These are phyloP conservation scores for Athene cunicularia DNA, from an alignment of 2,113 vertebrate genomes.

Conservation along the genomic window DNA sequence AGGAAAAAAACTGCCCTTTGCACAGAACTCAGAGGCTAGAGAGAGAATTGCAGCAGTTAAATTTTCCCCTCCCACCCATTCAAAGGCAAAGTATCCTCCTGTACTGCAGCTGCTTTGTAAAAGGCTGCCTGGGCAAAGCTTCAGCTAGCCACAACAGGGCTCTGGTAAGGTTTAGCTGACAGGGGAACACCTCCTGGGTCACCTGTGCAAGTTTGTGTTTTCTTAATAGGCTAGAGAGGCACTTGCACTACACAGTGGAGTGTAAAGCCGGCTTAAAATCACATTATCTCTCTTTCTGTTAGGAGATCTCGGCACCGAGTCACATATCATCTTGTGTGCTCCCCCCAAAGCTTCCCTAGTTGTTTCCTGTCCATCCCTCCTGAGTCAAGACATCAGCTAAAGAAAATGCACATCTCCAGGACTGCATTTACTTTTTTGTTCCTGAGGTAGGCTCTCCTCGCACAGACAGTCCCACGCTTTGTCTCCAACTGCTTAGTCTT, in stretches of 20 bases:
- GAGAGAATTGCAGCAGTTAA: background rate
- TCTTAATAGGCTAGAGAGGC: background rate
- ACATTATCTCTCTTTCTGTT: background rate
- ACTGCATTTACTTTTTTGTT: conserved; percentile 85
- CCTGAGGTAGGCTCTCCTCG: conserved; percentile 87
- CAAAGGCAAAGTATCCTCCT: background rate
- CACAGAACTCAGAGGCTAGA: background rate
- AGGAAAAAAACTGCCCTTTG: background rate
- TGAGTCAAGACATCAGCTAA: background rate
- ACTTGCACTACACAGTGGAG: background rate
- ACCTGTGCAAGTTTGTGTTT: background rate
- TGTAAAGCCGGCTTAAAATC: background rate
- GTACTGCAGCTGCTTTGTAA: background rate
- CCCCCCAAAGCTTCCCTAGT: conserved; percentile 37
- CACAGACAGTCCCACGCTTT: conserved; percentile 86
- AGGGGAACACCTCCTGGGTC: background rate
- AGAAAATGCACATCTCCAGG: conserved; percentile 26
- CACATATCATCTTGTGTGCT: accelerated
- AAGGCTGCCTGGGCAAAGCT: background rate
- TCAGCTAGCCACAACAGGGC: background rate
- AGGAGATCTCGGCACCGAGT: background rate
- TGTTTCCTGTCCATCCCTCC: background rate
- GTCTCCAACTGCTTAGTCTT: conserved; percentile 84
- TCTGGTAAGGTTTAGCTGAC: background rate
- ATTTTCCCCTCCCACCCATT: background rate